A percentile compares a stretch with the other conserved stretches of the same genome.
Evolutionary conservation across 2,888 invertebrate genomes (phyloP).

Genomic region (Papilio elwesi): DNA sequence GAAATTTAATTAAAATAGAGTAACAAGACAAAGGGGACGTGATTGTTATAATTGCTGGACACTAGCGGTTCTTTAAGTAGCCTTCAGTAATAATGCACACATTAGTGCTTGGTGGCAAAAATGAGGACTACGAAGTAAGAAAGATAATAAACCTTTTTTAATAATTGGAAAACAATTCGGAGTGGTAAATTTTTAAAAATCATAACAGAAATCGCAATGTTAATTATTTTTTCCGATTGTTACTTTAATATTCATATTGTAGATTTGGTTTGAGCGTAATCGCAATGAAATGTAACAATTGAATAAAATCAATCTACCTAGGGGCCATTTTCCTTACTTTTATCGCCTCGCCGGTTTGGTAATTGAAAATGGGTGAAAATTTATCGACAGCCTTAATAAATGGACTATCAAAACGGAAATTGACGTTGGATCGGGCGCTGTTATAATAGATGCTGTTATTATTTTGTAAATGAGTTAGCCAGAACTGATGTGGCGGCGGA

Average conservation of each 20-base stretch:
- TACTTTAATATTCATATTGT: slow-evolving; percentile 36
- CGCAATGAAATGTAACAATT: slow-evolving; percentile 42
- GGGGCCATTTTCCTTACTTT: slow-evolving; percentile 45
- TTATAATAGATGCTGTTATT: slow-evolving; percentile 40
- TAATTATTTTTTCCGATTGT: slow-evolving; percentile 24
- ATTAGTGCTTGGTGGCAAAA: too few species aligned
- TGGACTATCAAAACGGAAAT: slow-evolving; percentile 44
- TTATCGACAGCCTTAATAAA: slow-evolving; percentile 46
- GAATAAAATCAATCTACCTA: slow-evolving; percentile 45
- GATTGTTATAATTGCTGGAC: too few species aligned
- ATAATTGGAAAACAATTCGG: too few species aligned
- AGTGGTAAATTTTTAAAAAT: not conserved
- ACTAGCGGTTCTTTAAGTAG: too few species aligned
- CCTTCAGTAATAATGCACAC: too few species aligned
- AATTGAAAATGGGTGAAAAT: slow-evolving; percentile 47
- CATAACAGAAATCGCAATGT: slow-evolving; percentile 2
- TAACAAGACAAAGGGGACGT: too few species aligned
- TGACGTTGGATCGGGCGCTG: slow-evolving; percentile 36
- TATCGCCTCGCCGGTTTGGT: slow-evolving; percentile 42
- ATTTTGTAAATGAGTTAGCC: slow-evolving; percentile 39
- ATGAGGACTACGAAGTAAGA: too few species aligned
- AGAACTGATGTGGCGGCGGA: slow-evolving; percentile 25
- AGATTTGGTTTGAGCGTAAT: slow-evolving; percentile 37
- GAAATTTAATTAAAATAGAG: too few species aligned
- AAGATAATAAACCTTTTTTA: too few species aligned